Percentiles rank a stretch among this genome's conserved stretches.
Evolutionary conservation across 2,888 invertebrate genomes (phyloP).

Genomic region (Limnephilus auricula): DNA sequence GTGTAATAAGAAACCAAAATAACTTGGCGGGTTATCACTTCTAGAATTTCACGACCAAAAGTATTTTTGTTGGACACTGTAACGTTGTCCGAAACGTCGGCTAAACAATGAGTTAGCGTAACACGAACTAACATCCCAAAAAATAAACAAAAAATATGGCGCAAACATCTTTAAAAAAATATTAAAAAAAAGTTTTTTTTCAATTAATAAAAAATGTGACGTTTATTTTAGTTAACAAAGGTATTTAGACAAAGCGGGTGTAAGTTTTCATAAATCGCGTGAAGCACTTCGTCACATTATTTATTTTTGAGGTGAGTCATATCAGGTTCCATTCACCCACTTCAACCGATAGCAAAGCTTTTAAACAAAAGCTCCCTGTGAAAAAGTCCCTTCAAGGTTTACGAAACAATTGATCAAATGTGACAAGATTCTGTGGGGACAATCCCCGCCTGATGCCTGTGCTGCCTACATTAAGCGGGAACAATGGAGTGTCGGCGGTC

Average conservation of each 20-base stretch:
- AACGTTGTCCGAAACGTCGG: too few species aligned
- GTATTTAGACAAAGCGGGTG: neutral
- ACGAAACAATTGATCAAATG: conserved; percentile 2
- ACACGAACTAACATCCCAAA: too few species aligned
- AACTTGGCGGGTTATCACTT: too few species aligned
- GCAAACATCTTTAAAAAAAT: too few species aligned
- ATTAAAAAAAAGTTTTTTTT: too few species aligned
- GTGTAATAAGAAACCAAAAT: too few species aligned
- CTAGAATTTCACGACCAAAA: too few species aligned
- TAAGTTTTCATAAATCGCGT: neutral
- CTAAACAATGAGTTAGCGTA: too few species aligned
- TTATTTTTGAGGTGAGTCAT: neutral
- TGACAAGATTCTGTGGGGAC: neutral
- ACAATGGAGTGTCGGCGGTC: neutral
- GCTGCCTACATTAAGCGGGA: neutral
- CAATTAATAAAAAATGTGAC: too few species aligned
- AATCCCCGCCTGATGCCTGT: neutral
- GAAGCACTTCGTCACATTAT: neutral
- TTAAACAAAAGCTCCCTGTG: neutral
- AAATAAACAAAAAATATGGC: too few species aligned
- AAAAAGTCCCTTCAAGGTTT: neutral
- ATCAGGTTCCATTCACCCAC: neutral
- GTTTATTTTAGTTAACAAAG: too few species aligned
- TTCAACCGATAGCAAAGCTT: neutral
- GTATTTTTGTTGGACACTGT: too few species aligned